These are phyloP conservation scores for Axis porcinus DNA, from an alignment of 2,113 vertebrate species.

Conservation along the genomic window DNA sequence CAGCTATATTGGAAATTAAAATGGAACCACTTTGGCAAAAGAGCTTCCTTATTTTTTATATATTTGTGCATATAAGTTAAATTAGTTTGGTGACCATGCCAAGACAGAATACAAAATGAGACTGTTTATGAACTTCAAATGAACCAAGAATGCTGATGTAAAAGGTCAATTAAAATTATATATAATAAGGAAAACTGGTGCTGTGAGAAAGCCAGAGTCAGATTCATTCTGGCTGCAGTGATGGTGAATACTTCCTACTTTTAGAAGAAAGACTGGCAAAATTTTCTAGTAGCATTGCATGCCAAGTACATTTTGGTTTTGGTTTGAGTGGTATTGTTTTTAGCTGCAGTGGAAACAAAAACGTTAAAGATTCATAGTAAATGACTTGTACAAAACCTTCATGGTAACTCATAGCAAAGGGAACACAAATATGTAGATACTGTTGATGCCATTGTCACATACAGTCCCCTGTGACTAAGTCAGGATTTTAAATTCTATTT, in stretches of 20 bases:
- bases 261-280: background rate
- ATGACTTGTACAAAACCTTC: background rate
- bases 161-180: background rate
- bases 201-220: background rate
- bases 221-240: background rate
- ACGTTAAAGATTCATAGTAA: background rate
- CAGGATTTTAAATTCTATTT: background rate
- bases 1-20: background rate
- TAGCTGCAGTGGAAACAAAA: background rate
- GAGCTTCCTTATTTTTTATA: background rate
- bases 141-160: background rate
- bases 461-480: background rate
- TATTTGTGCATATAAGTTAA: background rate
- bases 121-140: background rate
- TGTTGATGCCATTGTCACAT: background rate
- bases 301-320: background rate
- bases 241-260: fast-evolving
- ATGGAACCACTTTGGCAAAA: background rate
- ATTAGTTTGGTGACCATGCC: background rate
- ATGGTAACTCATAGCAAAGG: background rate
- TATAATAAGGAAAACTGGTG: background rate
- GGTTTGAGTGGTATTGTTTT: background rate
- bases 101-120: background rate
- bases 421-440: background rate
- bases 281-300: background rate